phyloP scores from a whole-genome alignment of 2,888 invertebrate species.

The Gymnosoma rotundatum region DNA sequence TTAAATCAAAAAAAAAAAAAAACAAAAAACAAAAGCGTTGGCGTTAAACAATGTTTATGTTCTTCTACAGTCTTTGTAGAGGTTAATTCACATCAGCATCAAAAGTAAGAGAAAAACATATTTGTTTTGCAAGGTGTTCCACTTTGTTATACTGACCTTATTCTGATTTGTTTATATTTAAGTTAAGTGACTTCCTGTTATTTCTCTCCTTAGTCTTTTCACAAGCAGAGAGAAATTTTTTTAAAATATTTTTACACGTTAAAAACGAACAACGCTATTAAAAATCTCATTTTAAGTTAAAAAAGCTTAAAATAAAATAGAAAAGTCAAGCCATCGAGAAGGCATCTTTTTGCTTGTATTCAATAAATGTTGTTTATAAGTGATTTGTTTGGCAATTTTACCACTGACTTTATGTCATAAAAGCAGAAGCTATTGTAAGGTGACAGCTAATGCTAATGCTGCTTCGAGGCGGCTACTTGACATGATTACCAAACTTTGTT shows the following conservation, averaged over 20 bases:
- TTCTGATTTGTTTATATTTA: conserved; percentile 55
- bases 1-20: conserved; percentile 1
- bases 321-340: too few relatives aligned
- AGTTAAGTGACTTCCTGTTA: conserved; percentile 56
- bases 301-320: too few relatives aligned
- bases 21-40: conserved; percentile 30
- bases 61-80: background rate
- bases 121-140: conserved; percentile 69
- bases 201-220: background rate
- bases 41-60: conserved; percentile 37
- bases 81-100: background rate
- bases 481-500: too few relatives aligned
- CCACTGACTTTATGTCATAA: too few relatives aligned
- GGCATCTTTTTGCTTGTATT: too few relatives aligned
- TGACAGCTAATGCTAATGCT: too few relatives aligned
- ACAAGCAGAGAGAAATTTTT: background rate
- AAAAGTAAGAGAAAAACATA: conserved; percentile 16
- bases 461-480: too few relatives aligned
- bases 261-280: background rate
- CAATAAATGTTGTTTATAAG: too few relatives aligned
- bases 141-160: conserved; percentile 64
- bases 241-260: background rate
- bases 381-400: too few relatives aligned
- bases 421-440: too few relatives aligned
- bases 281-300: too few relatives aligned